Base-by-base conservation (phyloP, 2,888 invertebrate genomes). In the Amphimallon solstitiale region DNA sequence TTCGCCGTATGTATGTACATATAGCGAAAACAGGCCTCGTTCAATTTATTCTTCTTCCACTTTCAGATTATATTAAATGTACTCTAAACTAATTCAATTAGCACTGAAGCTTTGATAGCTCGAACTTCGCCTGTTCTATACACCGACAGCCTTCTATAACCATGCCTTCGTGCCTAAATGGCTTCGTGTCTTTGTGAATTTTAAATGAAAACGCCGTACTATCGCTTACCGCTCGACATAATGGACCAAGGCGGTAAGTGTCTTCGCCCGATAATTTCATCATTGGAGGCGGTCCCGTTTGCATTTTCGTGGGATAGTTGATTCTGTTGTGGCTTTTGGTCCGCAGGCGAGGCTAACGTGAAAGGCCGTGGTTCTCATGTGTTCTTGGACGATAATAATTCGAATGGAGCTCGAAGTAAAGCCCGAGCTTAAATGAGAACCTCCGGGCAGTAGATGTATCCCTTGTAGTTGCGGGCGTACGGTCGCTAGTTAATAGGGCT, bases 171-270 rank as follows among this genome's bases (percentile, higher is more conserved):
- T 21, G 21, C 48, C 48, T 23, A 23, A 49, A 49, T 9, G 23
- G 48, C 4, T 23, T 49, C 21, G 29, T 29, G 48, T 49, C 48
- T 49, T 49, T 49, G 48, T 49, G 48, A 49, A 49, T 49, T 49
- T 49, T 49, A 49, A 49, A 49, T 29, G 48, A 29, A 49, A 49
- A 21, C 48, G 7, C 19, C 23, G 34, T 29, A 29, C 23, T 49
- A 49, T 7, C 23, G 29, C 23, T 14, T 23, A 23, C 48, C 29
- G 29, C 29, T 29, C 29, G 29, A 29, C 29, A 29, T 29, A 29
- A 29, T 29, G 29, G 29, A 29, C 29, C 29, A 29, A 29, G 29
- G 29, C 29, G 29, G 29, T 29, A 29, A 29, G 29, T 29, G 29
- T 29, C 29, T 29, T 29, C 29, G 29, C 29, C 29, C 9, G 29